A percentile compares a stretch with the other conserved stretches of the same genome.
Evolutionary conservation across 2,113 vertebrate genomes (phyloP).

Genomic region (Aphyosemion australe): DNA sequence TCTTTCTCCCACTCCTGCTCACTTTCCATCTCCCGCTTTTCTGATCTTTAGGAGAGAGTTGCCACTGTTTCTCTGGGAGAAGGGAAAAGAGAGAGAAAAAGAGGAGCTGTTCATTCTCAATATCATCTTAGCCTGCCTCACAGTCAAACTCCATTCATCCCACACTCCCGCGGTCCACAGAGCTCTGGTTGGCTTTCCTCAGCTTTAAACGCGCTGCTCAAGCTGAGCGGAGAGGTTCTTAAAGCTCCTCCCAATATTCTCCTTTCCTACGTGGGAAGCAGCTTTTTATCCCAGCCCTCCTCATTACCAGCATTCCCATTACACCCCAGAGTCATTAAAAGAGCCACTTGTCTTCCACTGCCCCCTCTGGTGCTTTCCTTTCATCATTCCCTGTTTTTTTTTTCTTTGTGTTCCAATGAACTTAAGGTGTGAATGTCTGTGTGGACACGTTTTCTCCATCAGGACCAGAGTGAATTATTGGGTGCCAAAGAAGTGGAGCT

Average conservation of each 20-base stretch:
- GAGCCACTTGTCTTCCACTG: slow-evolving; percentile 65
- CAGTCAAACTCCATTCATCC: slow-evolving; percentile 64
- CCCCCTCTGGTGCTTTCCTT: slow-evolving; percentile 69
- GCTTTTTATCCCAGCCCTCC: slow-evolving; percentile 67
- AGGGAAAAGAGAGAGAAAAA: slow-evolving; percentile 33
- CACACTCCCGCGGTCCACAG: slow-evolving; percentile 55
- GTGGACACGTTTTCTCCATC: slow-evolving; percentile 73
- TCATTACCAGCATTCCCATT: slow-evolving; percentile 75
- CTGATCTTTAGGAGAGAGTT: slow-evolving; percentile 72
- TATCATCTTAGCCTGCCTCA: slow-evolving; percentile 60
- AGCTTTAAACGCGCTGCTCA: slow-evolving; percentile 29
- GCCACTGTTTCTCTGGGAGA: slow-evolving; percentile 64
- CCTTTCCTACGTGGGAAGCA: slow-evolving; percentile 61
- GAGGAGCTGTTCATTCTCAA: slow-evolving; percentile 47
- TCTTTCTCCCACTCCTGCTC: slow-evolving; percentile 47
- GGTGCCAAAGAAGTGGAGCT: slow-evolving; percentile 58
- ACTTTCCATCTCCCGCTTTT: slow-evolving; percentile 69
- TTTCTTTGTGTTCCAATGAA: slow-evolving; percentile 47
- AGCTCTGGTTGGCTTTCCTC: slow-evolving; percentile 44
- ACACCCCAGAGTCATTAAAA: slow-evolving; percentile 71
- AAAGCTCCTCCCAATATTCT: slow-evolving; percentile 57
- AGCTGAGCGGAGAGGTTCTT: slow-evolving; percentile 34
- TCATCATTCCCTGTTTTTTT: slow-evolving; percentile 53
- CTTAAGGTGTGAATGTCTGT: slow-evolving; percentile 47
- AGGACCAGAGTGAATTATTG: slow-evolving; percentile 74